Base-by-base conservation (phyloP, 2,888 invertebrate species). In the Nomada lathburiana region DNA sequence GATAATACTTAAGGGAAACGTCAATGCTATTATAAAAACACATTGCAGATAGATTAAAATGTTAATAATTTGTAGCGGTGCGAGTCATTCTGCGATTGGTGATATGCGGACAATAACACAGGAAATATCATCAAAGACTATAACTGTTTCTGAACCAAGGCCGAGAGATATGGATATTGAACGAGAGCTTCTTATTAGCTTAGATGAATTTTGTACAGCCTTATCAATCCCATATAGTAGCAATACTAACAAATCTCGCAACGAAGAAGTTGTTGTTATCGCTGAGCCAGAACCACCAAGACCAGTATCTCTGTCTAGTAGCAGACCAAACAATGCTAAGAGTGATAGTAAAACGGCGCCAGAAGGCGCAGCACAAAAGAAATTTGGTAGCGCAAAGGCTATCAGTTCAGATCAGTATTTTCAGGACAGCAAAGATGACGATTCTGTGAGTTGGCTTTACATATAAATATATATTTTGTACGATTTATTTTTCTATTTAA, bases 391-490 rank as follows among this genome's bases (percentile, higher is more conserved):
- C 89, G 99, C 99, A 3, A 99, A 99, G 94, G 98, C 98, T 18
- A 99, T 99, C 92, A 99, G 99, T 78, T 99, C 99, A 0, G 98
- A 98, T 92, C 99, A 99, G 95, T 99, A 96, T 95, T 99, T 99
- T 94, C 97, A 97, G 10, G 97, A 97, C 89, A 95, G 95, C 80
- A 93, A 94, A 77, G 94, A 95, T 90, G 93, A 93, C 64, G 96
- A 96, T 88, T 94, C 95, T 85, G 95, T 94, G 89, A 91, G 93
- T 90, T 52, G 7, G 57, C 18, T 69, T 71, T 76, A 67, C 29
- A 11, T 64, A 26, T 13, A 26, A 36, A 80, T 78, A 26, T 53
- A 53, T 50, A 20, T 42, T 47, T 75, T 72, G 16, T 36, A 13
- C 18, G 13, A 26, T 50, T 44, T 59, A 62, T 80, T 23, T 23